These are phyloP conservation scores for Agriopis marginaria DNA, from an alignment of 2,888 invertebrate genomes.

Conservation along the genomic window DNA sequence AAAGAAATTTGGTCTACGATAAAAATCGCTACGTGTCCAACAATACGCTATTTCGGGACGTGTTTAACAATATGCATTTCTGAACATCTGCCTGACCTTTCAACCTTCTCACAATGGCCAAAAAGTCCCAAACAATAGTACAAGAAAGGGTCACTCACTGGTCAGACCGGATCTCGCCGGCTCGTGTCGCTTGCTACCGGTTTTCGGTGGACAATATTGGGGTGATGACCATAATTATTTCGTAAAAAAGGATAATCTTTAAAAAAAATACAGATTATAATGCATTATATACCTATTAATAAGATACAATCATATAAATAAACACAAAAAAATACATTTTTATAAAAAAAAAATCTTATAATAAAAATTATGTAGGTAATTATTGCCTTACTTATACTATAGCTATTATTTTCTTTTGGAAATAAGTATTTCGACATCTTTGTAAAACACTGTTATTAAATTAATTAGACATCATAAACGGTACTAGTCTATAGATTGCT, in stretches of 20 bases:
- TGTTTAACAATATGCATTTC: constrained; percentile 30
- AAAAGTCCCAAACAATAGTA: constrained; percentile 40
- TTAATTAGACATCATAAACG: too few species aligned
- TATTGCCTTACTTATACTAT: too few species aligned
- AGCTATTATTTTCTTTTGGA: too few species aligned
- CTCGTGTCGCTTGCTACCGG: constrained; percentile 62
- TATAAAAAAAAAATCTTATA: too few species aligned
- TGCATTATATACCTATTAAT: too few species aligned
- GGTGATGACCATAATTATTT: constrained; percentile 37
- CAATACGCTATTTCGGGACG: constrained; percentile 19
- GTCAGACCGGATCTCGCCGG: constrained; percentile 73
- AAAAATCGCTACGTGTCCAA: constrained; percentile 16
- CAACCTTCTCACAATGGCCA: constrained; percentile 58
- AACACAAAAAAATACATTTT: too few species aligned
- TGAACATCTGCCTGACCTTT: constrained; percentile 73
- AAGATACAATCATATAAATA: too few species aligned
- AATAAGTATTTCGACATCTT: too few species aligned
- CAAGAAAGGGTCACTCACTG: constrained; percentile 77
- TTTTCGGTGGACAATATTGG: constrained; percentile 50
- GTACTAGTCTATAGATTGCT: too few species aligned
- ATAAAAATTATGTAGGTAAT: too few species aligned
- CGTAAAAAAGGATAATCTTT: not conserved
- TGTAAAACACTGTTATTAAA: too few species aligned
- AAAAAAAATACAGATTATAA: too few species aligned
- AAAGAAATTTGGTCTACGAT: not conserved